Evolutionary conservation across 2,888 invertebrate genomes (phyloP).

Genomic region (Ditylenchus weischeri): DNA sequence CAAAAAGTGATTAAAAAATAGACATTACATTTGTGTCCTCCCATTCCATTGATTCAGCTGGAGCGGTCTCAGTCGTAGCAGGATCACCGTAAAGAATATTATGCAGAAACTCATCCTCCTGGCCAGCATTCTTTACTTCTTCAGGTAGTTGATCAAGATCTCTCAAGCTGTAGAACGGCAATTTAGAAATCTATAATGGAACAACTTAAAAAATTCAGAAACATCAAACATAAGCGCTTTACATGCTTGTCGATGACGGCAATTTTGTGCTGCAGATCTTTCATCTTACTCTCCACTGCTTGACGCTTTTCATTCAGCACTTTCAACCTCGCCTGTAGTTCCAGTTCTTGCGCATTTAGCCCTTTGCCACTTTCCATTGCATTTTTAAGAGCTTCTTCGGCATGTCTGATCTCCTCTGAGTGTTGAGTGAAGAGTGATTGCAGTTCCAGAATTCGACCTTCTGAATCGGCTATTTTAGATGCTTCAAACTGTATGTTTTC

Average conservation of each 20-base stretch:
- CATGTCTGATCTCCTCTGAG: constrained; percentile 13
- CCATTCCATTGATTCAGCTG: too few species aligned
- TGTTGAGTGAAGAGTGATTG: neutral
- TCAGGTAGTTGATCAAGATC: constrained; percentile 8
- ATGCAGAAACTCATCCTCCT: neutral
- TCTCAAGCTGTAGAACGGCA: constrained; percentile 15
- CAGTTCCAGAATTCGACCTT: neutral
- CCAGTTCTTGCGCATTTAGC: constrained; percentile 27
- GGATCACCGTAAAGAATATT: too few species aligned
- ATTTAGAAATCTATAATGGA: constrained; percentile 22
- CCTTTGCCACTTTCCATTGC: constrained; percentile 61
- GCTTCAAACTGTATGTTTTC: neutral
- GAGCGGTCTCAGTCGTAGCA: too few species aligned
- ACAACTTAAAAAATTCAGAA: neutral
- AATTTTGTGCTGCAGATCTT: neutral
- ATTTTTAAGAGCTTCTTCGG: constrained; percentile 66
- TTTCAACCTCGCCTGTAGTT: constrained; percentile 64
- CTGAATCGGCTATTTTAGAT: neutral
- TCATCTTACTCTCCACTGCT: neutral
- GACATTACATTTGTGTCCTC: too few species aligned
- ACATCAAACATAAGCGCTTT: neutral
- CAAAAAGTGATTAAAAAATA: too few species aligned
- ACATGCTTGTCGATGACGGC: neutral
- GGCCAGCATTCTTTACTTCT: neutral
- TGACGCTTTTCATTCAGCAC: constrained; percentile 57